Percentiles rank a stretch among this genome's conserved stretches.
phyloP scores from a whole-genome alignment of 2,797 vertebrate genomes.

The Pangasius macronema region DNA sequence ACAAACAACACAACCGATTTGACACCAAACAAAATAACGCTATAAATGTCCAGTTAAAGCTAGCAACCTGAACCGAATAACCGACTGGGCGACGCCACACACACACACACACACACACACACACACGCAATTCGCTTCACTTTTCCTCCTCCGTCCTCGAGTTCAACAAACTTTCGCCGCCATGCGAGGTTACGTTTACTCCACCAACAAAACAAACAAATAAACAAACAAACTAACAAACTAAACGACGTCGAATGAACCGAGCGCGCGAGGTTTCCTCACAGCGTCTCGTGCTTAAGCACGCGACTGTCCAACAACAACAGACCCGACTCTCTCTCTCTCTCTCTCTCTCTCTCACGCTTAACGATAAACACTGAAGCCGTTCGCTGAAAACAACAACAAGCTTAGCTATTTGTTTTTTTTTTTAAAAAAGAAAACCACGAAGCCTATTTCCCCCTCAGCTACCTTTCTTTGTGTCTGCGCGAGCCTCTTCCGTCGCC shows the following conservation, averaged over 20 bases:
- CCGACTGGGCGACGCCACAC: slow-evolving; percentile 65
- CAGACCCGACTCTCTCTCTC: slow-evolving; percentile 46
- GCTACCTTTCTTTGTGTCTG: slow-evolving; percentile 88
- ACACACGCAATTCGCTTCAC: slow-evolving; percentile 23
- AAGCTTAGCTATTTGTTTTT: background rate
- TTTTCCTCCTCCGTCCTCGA: slow-evolving; percentile 48
- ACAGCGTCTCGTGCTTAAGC: slow-evolving; percentile 60
- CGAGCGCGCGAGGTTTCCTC: slow-evolving; percentile 37
- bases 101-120: background rate
- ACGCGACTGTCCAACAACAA: slow-evolving; percentile 66
- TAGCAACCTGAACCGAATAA: background rate
- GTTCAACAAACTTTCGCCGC: slow-evolving; percentile 34
- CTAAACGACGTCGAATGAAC: slow-evolving; percentile 3
- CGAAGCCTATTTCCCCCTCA: background rate
- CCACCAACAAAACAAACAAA: background rate
- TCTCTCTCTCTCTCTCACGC: slow-evolving; percentile 23
- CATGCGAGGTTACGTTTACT: too few species aligned
- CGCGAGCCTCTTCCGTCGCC: slow-evolving; percentile 80
- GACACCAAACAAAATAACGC: background rate
- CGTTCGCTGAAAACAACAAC: background rate
- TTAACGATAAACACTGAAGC: background rate
- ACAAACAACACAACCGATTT: background rate
- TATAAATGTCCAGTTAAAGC: background rate
- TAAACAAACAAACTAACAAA: background rate
- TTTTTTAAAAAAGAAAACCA: background rate